These are phyloP conservation scores for Tuta absoluta DNA, from an alignment of 2,888 invertebrate genomes.

Conservation along the genomic window DNA sequence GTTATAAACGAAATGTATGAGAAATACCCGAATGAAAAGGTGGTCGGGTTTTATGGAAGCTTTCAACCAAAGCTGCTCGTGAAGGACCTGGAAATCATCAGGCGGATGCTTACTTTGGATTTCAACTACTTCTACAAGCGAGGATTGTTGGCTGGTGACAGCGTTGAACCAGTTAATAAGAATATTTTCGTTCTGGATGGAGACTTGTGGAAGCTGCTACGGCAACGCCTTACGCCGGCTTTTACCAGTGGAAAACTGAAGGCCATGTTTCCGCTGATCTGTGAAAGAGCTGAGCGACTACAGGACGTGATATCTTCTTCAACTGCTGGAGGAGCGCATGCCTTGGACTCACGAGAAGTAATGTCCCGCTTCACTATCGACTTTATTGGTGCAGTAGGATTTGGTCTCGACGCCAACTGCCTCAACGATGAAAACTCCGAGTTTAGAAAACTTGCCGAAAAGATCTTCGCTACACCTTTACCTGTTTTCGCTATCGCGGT, in stretches of 20 bases:
- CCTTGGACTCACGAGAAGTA: constrained; percentile 57
- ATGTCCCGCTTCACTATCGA: constrained; percentile 74
- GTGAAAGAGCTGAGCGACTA: constrained; percentile 62
- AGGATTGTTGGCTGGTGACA: constrained; percentile 37
- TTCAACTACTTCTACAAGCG: constrained; percentile 35
- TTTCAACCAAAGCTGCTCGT: constrained; percentile 35
- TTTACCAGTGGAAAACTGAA: constrained; percentile 70
- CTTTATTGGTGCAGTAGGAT: constrained; percentile 71
- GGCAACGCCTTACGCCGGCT: constrained; percentile 66
- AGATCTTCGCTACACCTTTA: constrained; percentile 60
- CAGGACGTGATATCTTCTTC: constrained; percentile 44
- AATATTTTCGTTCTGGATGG: constrained; percentile 71
- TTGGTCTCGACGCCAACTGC: constrained; percentile 68
- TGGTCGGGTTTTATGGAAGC: constrained; percentile 34
- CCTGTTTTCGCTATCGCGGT: constrained; percentile 52
- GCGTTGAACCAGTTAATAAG: constrained; percentile 61
- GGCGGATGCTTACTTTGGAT: constrained; percentile 35
- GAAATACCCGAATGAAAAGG: constrained; percentile 35
- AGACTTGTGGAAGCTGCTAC: constrained; percentile 65
- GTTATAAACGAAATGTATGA: constrained; percentile 32
- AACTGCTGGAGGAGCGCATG: constrained; percentile 43
- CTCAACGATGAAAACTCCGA: constrained; percentile 62
- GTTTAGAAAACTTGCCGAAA: constrained; percentile 63
- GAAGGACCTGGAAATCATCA: constrained; percentile 38
- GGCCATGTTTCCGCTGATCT: constrained; percentile 70